A percentile compares a stretch with the other conserved stretches of the same genome.
These are phyloP conservation scores for Tricholaema leucomelas DNA, from an alignment of 2,113 vertebrate species.

Conservation along the genomic window DNA sequence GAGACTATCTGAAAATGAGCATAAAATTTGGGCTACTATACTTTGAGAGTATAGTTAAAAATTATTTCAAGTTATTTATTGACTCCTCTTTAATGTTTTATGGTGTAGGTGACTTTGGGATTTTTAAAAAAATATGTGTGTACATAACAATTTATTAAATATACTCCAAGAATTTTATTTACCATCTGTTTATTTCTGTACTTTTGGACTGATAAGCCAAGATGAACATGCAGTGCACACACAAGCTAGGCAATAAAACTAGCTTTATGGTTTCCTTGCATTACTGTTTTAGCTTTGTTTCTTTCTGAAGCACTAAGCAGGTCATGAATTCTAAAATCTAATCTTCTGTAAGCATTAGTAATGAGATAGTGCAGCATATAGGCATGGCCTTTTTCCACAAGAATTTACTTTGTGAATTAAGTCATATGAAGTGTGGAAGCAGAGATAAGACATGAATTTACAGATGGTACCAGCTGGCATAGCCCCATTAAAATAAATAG, in stretches of 20 bases:
- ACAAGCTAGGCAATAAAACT: neutral
- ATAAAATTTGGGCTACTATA: neutral
- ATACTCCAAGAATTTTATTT: slow-evolving; percentile 12
- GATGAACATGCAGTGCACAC: neutral
- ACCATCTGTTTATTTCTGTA: slow-evolving; percentile 2
- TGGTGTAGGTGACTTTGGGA: neutral
- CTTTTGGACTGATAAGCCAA: neutral
- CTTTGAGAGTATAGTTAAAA: neutral
- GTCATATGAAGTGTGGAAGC: neutral
- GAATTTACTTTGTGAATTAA: slow-evolving; percentile 23
- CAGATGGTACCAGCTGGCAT: neutral
- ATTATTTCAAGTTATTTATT: neutral
- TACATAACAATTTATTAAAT: neutral
- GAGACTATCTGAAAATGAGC: neutral
- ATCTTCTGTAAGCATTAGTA: slow-evolving; percentile 19
- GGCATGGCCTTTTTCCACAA: neutral
- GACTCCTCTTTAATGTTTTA: neutral
- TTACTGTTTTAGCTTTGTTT: neutral
- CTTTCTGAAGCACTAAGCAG: neutral
- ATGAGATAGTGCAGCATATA: neutral
- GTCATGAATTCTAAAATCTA: neutral
- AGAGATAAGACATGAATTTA: slow-evolving; percentile 26
- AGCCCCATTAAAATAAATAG: neutral
- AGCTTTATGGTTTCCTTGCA: neutral
- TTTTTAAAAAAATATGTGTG: neutral